A percentile compares a stretch with the other conserved stretches of the same genome.
Evolutionary conservation across 2,797 vertebrate species (phyloP).

Genomic region (Notolabrus celidotus): DNA sequence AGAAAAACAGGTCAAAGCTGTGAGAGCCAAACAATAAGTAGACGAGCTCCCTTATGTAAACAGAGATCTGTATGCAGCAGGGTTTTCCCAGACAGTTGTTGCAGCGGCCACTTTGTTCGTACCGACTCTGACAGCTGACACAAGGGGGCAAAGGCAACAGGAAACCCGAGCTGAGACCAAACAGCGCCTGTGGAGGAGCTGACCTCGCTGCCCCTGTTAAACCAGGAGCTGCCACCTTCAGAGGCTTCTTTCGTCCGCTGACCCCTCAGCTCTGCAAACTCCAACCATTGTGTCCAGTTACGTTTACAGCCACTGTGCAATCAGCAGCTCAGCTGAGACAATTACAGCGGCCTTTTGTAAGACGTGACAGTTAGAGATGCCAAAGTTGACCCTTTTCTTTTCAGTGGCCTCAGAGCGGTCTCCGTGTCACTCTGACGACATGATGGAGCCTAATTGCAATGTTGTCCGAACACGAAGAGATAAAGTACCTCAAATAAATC

Average conservation of each 20-base stretch:
- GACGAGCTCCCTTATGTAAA: slow-evolving; percentile 33
- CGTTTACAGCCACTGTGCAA: slow-evolving; percentile 59
- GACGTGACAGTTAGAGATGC: slow-evolving; percentile 7
- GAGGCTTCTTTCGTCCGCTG: slow-evolving; percentile 43
- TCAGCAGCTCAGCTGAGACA: slow-evolving; percentile 22
- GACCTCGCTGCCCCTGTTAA: slow-evolving; percentile 56
- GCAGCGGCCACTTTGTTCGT: slow-evolving; percentile 40
- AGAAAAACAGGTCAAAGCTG: slow-evolving; percentile 52
- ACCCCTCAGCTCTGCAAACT: slow-evolving; percentile 31
- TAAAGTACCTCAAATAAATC: slow-evolving; percentile 25
- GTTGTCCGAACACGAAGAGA: slow-evolving; percentile 31
- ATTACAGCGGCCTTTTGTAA: slow-evolving; percentile 37
- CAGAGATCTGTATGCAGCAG: slow-evolving; percentile 33
- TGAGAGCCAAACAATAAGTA: slow-evolving; percentile 29
- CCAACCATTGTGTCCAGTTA: slow-evolving; percentile 41
- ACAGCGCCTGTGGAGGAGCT: slow-evolving; percentile 40
- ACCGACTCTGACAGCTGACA: slow-evolving; percentile 54
- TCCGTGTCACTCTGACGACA: slow-evolving; percentile 2
- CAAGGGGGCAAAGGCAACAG: slow-evolving; percentile 35
- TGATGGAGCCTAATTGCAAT: slow-evolving; percentile 26
- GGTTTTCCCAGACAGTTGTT: slow-evolving; percentile 41
- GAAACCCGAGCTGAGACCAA: slow-evolving; percentile 61
- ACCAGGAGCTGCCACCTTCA: slow-evolving; percentile 42
- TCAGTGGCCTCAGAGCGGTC: slow-evolving; percentile 14
- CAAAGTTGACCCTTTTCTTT: slow-evolving; percentile 27